Percentiles rank a stretch among this genome's conserved stretches.
These are phyloP conservation scores for Halcyon leucocephala DNA, from an alignment of 2,797 vertebrate genomes.

Conservation along the genomic window DNA sequence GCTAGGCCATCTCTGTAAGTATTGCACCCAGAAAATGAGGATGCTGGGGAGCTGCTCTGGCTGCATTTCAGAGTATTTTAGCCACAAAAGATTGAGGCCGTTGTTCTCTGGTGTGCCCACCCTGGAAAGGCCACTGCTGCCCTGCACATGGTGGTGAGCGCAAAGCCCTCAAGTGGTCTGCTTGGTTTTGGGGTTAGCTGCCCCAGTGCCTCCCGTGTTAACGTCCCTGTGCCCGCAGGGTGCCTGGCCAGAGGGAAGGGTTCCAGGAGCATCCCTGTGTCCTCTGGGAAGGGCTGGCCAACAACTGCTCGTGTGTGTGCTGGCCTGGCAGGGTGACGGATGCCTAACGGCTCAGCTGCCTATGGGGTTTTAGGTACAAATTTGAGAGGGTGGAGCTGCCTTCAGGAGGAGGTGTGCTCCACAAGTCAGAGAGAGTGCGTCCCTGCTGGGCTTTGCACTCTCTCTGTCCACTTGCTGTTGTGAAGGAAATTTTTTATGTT, in stretches of 20 bases:
- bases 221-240: background rate
- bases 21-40: background rate
- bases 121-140: background rate
- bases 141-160: background rate
- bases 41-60: background rate
- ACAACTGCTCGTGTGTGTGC: background rate
- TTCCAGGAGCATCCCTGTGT: background rate
- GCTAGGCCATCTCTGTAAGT: background rate
- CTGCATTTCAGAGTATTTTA: background rate
- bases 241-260: background rate
- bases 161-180: background rate
- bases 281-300: background rate
- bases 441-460: constrained; percentile 26
- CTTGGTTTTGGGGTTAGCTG: background rate
- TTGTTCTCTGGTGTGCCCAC: background rate
- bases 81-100: background rate
- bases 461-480: background rate
- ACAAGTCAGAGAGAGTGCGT: background rate
- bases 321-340: background rate
- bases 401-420: constrained; percentile 53
- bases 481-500: background rate
- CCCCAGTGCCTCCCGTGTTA: background rate
- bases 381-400: constrained; percentile 70
- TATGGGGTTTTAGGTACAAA: background rate
- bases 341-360: background rate